phyloP scores from a whole-genome alignment of 2,888 invertebrate genomes.

The Ramazzottius varieornatus region DNA sequence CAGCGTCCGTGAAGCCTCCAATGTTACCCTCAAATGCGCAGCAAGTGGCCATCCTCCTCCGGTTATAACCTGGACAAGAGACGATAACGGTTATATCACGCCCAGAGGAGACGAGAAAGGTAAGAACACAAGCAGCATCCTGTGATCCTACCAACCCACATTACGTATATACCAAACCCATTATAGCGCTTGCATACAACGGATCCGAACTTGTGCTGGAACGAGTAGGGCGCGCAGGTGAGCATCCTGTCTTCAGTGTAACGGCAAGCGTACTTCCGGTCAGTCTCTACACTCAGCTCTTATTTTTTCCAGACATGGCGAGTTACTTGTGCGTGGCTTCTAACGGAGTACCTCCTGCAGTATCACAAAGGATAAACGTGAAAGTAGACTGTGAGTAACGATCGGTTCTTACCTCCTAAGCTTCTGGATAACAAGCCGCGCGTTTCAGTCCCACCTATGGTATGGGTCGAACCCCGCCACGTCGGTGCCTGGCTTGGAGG shows the following conservation, averaged over 20 bases:
- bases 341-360: slow-evolving; percentile 21
- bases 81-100: slow-evolving; percentile 60
- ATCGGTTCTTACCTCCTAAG: no score
- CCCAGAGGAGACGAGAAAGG: slow-evolving; percentile 33
- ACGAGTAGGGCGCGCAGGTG: neutral
- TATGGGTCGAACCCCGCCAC: slow-evolving; percentile 36
- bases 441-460: slow-evolving; percentile 63
- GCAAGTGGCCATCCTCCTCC: slow-evolving; percentile 72
- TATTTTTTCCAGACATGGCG: slow-evolving; percentile 12
- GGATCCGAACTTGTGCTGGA: neutral
- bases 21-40: slow-evolving; percentile 66
- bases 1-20: slow-evolving; percentile 71
- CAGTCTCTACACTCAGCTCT: no score
- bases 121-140: slow-evolving; percentile 15
- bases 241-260: no score
- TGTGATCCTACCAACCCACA: slow-evolving; percentile 19
- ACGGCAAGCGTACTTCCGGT: no score
- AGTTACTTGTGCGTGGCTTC: slow-evolving; percentile 17
- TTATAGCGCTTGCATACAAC: slow-evolving; percentile 28
- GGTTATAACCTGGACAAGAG: slow-evolving; percentile 70
- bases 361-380: slow-evolving; percentile 17
- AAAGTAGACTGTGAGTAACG: slow-evolving; percentile 20
- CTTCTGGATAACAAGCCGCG: no score
- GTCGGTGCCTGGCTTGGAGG: neutral
- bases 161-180: slow-evolving; percentile 19